Percentiles rank a stretch among this genome's conserved stretches.
phyloP scores from a whole-genome alignment of 2,888 invertebrate genomes.

The Escarpia spicata region DNA sequence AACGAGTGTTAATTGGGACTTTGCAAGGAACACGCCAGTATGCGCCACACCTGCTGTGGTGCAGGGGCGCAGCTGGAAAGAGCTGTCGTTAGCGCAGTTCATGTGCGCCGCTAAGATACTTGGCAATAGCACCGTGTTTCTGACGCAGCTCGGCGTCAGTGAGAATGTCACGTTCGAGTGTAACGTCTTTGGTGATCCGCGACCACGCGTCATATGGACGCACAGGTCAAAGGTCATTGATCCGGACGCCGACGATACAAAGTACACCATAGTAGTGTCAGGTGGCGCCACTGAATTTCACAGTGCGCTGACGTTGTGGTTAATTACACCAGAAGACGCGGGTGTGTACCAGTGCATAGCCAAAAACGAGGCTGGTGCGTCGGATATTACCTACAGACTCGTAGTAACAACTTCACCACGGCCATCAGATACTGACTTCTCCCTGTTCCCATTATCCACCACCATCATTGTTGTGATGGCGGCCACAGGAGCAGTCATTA shows the following conservation, averaged over 20 bases:
- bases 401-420: not conserved
- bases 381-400: not conserved
- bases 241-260: not conserved
- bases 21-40: constrained; percentile 39
- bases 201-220: constrained; percentile 30
- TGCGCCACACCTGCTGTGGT: constrained; percentile 38
- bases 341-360: constrained; percentile 3
- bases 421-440: not conserved
- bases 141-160: not conserved
- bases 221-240: not conserved
- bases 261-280: not conserved
- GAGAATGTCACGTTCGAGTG: constrained; percentile 34
- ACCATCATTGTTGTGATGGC: not conserved
- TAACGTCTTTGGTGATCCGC: constrained; percentile 31
- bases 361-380: not conserved
- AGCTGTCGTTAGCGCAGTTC: constrained; percentile 39
- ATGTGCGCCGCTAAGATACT: constrained; percentile 43
- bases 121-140: constrained; percentile 31
- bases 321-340: not conserved
- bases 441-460: not conserved
- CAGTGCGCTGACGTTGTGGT: not conserved
- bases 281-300: not conserved
- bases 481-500: not conserved
- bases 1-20: constrained; percentile 42
- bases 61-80: constrained; percentile 38